These are phyloP conservation scores for Scaptodrosophila latifasciaeformis DNA, from an alignment of 2,888 invertebrate genomes.

Conservation along the genomic window DNA sequence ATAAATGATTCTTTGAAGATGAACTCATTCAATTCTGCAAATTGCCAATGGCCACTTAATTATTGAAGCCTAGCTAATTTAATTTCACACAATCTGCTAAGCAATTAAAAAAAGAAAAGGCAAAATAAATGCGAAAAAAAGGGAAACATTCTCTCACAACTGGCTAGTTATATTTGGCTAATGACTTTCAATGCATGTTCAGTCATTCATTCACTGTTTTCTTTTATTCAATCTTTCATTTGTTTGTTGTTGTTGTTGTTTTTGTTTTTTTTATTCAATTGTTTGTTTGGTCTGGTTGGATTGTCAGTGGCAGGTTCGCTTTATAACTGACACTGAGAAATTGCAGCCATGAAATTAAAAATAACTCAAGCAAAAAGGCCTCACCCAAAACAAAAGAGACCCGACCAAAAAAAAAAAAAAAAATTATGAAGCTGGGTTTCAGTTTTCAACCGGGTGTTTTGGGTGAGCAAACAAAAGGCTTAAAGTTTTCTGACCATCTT, in stretches of 20 bases:
- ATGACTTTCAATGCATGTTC: constrained; percentile 37
- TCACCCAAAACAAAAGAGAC: constrained; percentile 52
- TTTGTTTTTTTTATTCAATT: background rate
- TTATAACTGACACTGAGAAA: constrained; percentile 60
- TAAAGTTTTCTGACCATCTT: constrained; percentile 38
- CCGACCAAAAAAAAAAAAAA: too few relatives aligned
- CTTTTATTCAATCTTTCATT: background rate
- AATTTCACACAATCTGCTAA: constrained; percentile 42
- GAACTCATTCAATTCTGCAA: background rate
- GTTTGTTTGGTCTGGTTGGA: background rate
- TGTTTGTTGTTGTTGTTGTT: background rate
- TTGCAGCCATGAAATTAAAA: constrained; percentile 64
- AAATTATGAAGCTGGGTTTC: constrained; percentile 53
- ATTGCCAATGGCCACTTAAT: constrained; percentile 30
- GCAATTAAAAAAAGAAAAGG: constrained; percentile 34
- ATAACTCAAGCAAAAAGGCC: constrained; percentile 64
- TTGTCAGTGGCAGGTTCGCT: constrained; percentile 42
- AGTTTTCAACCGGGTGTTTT: background rate
- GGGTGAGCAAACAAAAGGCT: constrained; percentile 43
- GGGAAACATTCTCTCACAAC: too few relatives aligned
- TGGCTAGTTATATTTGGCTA: too few relatives aligned
- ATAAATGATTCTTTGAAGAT: constrained; percentile 3
- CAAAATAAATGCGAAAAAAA: too few relatives aligned
- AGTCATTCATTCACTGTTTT: background rate
- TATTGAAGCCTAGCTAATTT: constrained; percentile 52